These are phyloP conservation scores for Microtus ochrogaster DNA, from an alignment of 2,113 vertebrate genomes.

Conservation along the genomic window DNA sequence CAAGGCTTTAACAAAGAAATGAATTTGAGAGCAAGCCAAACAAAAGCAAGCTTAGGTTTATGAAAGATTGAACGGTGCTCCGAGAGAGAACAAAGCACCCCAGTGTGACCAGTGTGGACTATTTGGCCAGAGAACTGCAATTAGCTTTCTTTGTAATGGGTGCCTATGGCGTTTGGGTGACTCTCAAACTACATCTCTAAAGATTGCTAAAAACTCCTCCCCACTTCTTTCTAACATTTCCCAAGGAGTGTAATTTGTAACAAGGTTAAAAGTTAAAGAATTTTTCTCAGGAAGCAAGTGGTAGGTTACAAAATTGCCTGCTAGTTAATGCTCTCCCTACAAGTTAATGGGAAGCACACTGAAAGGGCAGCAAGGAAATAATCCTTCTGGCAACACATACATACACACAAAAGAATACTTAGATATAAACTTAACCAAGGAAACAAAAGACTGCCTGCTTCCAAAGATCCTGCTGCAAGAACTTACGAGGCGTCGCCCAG, in stretches of 20 bases:
- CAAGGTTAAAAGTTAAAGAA: neutral
- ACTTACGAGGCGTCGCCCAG: fast-evolving
- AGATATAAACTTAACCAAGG: neutral
- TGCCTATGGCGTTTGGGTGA: neutral
- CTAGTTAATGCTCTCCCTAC: neutral
- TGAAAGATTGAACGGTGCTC: neutral
- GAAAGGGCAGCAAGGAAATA: neutral
- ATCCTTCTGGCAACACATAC: neutral
- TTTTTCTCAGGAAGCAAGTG: neutral
- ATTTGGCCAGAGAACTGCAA: neutral
- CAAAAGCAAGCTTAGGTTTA: neutral
- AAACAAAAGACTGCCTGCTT: neutral
- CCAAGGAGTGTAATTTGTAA: neutral
- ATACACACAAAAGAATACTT: neutral
- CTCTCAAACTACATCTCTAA: neutral
- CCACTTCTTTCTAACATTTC: neutral
- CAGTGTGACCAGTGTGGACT: neutral
- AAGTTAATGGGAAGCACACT: neutral
- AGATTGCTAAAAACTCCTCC: neutral
- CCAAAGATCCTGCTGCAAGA: neutral
- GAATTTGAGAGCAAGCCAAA: neutral
- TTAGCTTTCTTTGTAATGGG: neutral
- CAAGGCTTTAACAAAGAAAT: neutral
- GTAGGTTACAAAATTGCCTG: neutral
- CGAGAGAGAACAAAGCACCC: too few species aligned